Evolutionary conservation across 2,113 vertebrate genomes (phyloP).

Genomic region (western clawed frog (Xenopus tropicalis)): DNA sequence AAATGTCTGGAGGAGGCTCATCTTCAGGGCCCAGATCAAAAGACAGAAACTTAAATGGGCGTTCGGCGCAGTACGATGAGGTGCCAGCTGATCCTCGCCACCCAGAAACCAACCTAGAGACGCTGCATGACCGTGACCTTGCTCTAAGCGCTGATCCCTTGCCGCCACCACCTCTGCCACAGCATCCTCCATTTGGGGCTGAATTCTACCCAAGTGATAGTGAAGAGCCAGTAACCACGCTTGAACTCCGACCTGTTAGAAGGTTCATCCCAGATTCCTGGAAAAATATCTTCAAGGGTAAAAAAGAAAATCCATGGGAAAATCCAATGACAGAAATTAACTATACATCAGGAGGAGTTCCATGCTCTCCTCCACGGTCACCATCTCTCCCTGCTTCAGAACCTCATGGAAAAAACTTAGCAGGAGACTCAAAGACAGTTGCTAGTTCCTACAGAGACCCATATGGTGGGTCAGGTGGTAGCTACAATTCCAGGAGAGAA

Average conservation of each 20-base stretch:
- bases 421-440: slow-evolving; percentile 29
- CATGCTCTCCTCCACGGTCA: slow-evolving; percentile 83
- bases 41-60: slow-evolving; percentile 31
- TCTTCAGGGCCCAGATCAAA: slow-evolving; percentile 40
- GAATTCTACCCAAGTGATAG: slow-evolving; percentile 57
- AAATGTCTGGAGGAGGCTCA: slow-evolving; percentile 54
- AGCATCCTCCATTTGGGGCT: slow-evolving; percentile 71
- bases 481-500: slow-evolving; percentile 66
- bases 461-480: slow-evolving; percentile 65
- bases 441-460: slow-evolving; percentile 65
- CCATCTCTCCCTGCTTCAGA: slow-evolving; percentile 51
- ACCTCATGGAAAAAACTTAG: neutral
- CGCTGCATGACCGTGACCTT: slow-evolving; percentile 50
- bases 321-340: slow-evolving; percentile 58
- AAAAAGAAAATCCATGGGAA: slow-evolving; percentile 57
- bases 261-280: slow-evolving; percentile 90
- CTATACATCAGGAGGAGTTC: slow-evolving; percentile 67
- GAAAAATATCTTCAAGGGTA: slow-evolving; percentile 85
- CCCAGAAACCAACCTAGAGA: slow-evolving; percentile 45
- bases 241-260: slow-evolving; percentile 80
- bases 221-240: slow-evolving; percentile 56
- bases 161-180: slow-evolving; percentile 80
- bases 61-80: slow-evolving; percentile 64
- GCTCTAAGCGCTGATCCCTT: slow-evolving; percentile 65
- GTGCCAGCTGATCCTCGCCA: slow-evolving; percentile 58